Percentiles rank a stretch among this genome's conserved stretches.
phyloP scores from a whole-genome alignment of 2,888 invertebrate genomes.

The Schizotus pectinicornis region DNA sequence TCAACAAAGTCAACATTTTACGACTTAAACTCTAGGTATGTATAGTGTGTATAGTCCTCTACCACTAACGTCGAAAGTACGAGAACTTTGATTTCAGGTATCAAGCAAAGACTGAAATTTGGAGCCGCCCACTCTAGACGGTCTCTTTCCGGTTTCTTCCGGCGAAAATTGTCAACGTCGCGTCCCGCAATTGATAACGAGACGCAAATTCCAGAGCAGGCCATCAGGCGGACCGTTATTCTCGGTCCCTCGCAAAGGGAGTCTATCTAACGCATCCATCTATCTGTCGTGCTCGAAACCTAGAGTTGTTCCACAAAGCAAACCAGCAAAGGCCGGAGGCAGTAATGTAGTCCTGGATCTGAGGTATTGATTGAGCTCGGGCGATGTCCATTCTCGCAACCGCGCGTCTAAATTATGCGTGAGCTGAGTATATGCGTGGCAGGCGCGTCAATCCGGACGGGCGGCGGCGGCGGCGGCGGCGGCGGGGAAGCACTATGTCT shows the following conservation, averaged over 20 bases:
- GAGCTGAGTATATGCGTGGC: slow-evolving; percentile 59
- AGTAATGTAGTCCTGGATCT: slow-evolving; percentile 55
- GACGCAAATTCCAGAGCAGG: slow-evolving; percentile 9
- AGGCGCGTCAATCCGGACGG: slow-evolving; percentile 51
- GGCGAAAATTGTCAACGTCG: not conserved
- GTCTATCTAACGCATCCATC: slow-evolving; percentile 35
- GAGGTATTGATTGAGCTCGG: slow-evolving; percentile 58
- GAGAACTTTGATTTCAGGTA: no score
- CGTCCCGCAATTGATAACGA: slow-evolving; percentile 12
- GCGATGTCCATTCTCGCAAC: slow-evolving; percentile 60
- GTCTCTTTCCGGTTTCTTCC: no score
- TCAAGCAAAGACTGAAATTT: no score
- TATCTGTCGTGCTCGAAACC: slow-evolving; percentile 28
- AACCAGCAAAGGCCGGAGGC: slow-evolving; percentile 37
- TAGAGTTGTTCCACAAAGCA: slow-evolving; percentile 28
- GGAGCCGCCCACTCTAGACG: no score
- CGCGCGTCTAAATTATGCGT: slow-evolving; percentile 61
- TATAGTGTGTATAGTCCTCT: no score
- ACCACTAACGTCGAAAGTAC: no score
- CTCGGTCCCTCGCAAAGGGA: slow-evolving; percentile 4
- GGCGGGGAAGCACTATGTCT: slow-evolving; percentile 40
- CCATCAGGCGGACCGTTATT: slow-evolving; percentile 19
- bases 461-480: slow-evolving; percentile 27
- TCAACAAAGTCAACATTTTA: no score
- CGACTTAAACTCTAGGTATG: no score